Evolutionary conservation across 2,113 vertebrate species (phyloP), one percentile per base, ranked within the genome.

Genomic region (Bubo blakistoni): DNA sequence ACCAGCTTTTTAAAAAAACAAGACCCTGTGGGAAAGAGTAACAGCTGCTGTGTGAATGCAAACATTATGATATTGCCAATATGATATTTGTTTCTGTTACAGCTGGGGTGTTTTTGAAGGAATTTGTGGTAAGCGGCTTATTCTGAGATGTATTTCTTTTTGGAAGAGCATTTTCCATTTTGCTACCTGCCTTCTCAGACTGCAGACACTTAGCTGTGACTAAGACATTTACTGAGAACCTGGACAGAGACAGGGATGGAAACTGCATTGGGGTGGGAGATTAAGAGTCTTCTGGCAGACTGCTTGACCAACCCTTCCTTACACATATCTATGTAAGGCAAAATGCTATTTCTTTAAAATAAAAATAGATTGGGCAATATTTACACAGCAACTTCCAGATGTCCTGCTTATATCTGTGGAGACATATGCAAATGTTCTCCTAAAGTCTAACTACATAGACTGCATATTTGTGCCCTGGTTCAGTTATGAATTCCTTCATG

Each of bases 71-170:
- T 74, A 90, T 86, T 90, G 76, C 58, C 93, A 94, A 81, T 92
- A 69, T 49, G 70, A 70, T 95, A 92, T 96, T 96, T 96, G 88
- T 95, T 97, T 95, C 95, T 78, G 82, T 86, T 96, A 70, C 77
- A 85, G 69, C 38, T 82, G 65, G 61, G 76, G 29, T 57, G 77
- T 36, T 97, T 96, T 47, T 90, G 62, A 71, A 95, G 55, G 88
- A 92, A 85, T 85, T 94, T 85, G 42, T 24, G 6, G 44, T 71
- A 71, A 40, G 34, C 36, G 7, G 40, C 19, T 93, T 74, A 86
- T 86, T 90, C 49, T 7, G 18, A 91, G 52, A n/a, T 49, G 22
- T 9, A 49, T 94, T 74, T 52, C 67, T 94, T 89, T 65, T 63
- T 20, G 30, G 89, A 78, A 88, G 25, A 89, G 47, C 42, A 12